These are phyloP conservation scores for Mormyrops attenuatus DNA, from an alignment of 2,797 vertebrate genomes.

Conservation along the genomic window DNA sequence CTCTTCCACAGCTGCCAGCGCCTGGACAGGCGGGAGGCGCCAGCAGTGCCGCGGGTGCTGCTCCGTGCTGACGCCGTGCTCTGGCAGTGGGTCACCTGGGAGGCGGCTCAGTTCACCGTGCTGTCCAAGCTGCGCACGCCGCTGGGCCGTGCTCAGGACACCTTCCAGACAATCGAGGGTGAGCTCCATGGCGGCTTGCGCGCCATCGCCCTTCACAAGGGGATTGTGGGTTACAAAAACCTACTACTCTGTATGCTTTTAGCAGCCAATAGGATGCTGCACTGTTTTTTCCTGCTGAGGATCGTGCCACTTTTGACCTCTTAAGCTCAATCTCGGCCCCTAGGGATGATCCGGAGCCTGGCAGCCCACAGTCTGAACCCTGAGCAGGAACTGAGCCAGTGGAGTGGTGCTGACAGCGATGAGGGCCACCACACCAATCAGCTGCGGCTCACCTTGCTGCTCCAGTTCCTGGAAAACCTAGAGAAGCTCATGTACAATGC, in stretches of 20 bases:
- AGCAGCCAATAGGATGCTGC: not conserved
- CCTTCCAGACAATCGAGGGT: conserved; percentile 99
- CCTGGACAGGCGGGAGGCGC: conserved; percentile 76
- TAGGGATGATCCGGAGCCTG: conserved; percentile 92
- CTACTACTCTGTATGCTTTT: not conserved
- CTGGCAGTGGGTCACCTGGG: conserved; percentile 98
- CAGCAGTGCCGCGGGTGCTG: conserved; percentile 70
- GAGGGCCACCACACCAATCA: conserved; percentile 92
- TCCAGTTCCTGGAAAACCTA: conserved; percentile 93
- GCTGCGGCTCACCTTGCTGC: conserved; percentile 85
- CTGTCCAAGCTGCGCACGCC: conserved; percentile 92
- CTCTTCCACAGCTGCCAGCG: conserved; percentile 95
- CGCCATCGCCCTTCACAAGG: not conserved
- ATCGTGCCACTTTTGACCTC: too few relatives aligned
- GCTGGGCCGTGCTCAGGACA: conserved; percentile 92
- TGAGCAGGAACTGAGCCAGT: conserved; percentile 87
- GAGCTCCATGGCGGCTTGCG: conserved; percentile 25
- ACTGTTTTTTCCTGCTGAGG: not conserved
- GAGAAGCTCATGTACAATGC: conserved; percentile 99
- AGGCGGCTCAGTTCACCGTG: conserved; percentile 96
- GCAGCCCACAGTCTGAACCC: conserved; percentile 90
- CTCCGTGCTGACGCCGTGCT: conserved; percentile 88
- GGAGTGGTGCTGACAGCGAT: conserved; percentile 86
- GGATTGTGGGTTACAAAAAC: not conserved
- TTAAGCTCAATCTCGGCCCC: not conserved